Conservation (phyloP, 2,113 vertebrate species). For the Pomatostomus ruficeps region DNA sequence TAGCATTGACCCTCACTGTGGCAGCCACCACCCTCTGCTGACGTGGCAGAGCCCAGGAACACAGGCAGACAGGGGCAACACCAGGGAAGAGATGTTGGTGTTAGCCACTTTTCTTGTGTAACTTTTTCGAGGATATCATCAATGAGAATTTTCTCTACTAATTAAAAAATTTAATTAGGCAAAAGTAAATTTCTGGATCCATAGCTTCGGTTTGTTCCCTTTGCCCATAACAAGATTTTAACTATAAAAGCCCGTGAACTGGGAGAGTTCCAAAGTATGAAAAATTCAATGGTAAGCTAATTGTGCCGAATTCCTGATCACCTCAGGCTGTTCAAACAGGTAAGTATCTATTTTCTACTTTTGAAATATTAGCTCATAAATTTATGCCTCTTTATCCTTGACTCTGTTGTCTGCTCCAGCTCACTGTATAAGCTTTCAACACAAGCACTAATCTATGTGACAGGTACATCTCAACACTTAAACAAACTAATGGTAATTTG, state of each 20-base stretch:
- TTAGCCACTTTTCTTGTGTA: neutral
- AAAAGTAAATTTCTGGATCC: neutral
- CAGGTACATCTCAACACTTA: neutral
- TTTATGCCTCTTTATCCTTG: neutral
- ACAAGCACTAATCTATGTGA: neutral
- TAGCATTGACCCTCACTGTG: rapidly evolving
- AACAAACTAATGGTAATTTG: neutral
- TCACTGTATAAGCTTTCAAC: neutral
- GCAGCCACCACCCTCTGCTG: neutral
- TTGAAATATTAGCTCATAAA: neutral
- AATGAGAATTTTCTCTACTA: neutral
- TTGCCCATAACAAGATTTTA: neutral
- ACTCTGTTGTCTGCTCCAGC: neutral
- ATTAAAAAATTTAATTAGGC: neutral
- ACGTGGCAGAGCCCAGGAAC: neutral
- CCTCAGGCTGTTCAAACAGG: neutral
- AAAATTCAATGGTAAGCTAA: neutral
- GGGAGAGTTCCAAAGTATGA: neutral
- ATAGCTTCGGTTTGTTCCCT: neutral
- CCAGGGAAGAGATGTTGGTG: neutral
- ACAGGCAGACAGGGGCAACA: rapidly evolving
- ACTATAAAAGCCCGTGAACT: neutral
- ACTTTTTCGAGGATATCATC: neutral
- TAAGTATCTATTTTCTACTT: neutral
- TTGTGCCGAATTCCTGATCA: neutral